Base-by-base conservation (phyloP, 2,797 vertebrate genomes). In the Nyctibius grandis region DNA sequence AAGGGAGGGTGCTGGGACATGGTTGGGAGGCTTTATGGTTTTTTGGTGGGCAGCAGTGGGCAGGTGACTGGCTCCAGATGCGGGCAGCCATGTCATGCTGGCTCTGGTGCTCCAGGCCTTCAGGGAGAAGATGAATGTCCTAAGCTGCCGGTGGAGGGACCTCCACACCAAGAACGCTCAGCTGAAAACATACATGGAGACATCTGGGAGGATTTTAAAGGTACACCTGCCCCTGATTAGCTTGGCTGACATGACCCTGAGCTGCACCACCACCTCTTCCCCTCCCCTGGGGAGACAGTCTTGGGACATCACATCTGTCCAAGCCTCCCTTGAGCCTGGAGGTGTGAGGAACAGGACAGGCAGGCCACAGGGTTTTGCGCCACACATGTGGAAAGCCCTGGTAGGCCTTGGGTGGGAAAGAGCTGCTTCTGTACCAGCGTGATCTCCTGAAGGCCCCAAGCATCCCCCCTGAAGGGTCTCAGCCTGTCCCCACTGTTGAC, bases 131-230 rank as follows among this genome's bases (percentile, higher is more conserved):
- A 97, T 98, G 97, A 56, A 95, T 64, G 63, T 9, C 12, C 38
- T 97, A 5, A 77, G 34, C 28, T 26, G 78, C 42, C 68, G 34
- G 28, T 98, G 98, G 98, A 97, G 81, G 36, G 95, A 97, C 3
- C 89, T 98, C n/a, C 80, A 72, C 0, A 1, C 47, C 68, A 97
- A 94, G 91, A 95, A 97, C 25, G 92, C 78, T 29, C 86, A 97
- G 87, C 92, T 97, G 93, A 97, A 96, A 67, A 65, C 88, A 25
- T 54, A 97, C 51, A 93, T 94, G 61, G 64, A 97, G 75, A 97
- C 92, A 48, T 97, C 89, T 31, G 92, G 88, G 83, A 83, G 16
- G 0, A 95, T 86, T 33, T 78, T 97, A 18, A 96, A 98, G 97
- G 98, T 98, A 90, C 9, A 17, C 3, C 51, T 40, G 26, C 14